Evolutionary conservation across 2,113 vertebrate species (phyloP).

Genomic region (Daubentonia madagascariensis): DNA sequence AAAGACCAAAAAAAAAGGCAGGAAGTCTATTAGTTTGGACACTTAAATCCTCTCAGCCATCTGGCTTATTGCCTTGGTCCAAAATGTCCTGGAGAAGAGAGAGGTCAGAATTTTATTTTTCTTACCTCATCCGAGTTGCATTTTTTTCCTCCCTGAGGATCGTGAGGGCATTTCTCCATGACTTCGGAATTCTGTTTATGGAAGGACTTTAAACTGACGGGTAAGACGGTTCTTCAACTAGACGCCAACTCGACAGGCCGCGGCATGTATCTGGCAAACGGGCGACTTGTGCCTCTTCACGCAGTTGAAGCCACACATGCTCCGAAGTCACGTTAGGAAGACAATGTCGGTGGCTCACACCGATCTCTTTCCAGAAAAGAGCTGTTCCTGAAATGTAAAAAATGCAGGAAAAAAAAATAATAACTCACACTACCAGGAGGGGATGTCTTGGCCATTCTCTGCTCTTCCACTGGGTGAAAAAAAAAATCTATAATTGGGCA

Average conservation of each 20-base stretch:
- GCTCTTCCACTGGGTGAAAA: accelerated
- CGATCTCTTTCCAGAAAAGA: not conserved
- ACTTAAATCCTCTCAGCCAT: accelerated
- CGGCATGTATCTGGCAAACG: not conserved
- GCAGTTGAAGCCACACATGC: not conserved
- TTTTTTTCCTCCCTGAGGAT: not conserved
- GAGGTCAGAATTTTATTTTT: not conserved
- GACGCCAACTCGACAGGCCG: accelerated
- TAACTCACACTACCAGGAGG: too few relatives aligned
- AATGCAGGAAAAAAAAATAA: not conserved
- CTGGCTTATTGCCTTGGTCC: not conserved
- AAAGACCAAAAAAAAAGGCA: not conserved
- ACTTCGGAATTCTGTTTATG: accelerated
- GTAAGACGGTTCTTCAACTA: accelerated
- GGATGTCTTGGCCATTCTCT: accelerated
- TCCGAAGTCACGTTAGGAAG: too few relatives aligned
- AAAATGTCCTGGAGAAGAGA: not conserved
- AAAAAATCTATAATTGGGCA: not conserved
- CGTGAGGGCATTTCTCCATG: accelerated
- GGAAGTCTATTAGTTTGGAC: not conserved
- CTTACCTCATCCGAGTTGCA: accelerated
- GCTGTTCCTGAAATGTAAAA: accelerated
- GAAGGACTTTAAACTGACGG: accelerated
- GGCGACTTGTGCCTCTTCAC: not conserved
- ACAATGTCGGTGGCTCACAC: accelerated